Evolutionary conservation across 2,113 vertebrate species (phyloP).

Genomic region (Dasypus novemcinctus): DNA sequence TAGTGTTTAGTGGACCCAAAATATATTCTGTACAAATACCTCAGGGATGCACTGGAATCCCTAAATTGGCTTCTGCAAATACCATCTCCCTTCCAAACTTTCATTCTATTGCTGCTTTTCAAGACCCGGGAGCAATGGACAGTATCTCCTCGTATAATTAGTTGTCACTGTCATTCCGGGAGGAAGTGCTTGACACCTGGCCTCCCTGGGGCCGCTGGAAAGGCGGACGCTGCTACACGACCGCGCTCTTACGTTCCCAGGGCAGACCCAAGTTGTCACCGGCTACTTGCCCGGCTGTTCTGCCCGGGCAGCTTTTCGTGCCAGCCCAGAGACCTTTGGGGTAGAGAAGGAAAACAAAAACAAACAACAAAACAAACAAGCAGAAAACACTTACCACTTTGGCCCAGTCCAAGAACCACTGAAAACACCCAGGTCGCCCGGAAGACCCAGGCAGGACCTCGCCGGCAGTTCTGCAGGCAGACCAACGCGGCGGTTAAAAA

Average conservation of each 20-base stretch:
- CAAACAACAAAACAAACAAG: conserved; percentile 9
- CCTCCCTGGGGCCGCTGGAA: not conserved
- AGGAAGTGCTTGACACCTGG: conserved; percentile 52
- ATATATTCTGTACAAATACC: not conserved
- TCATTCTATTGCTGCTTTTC: not conserved
- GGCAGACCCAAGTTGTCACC: not conserved
- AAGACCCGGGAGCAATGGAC: not conserved
- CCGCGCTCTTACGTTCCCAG: not conserved
- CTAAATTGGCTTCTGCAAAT: not conserved
- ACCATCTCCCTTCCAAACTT: not conserved
- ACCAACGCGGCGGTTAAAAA: conserved; percentile 75
- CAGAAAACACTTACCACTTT: conserved; percentile 84
- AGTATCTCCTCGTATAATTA: not conserved
- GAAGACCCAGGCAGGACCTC: conserved; percentile 78
- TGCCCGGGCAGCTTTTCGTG: not conserved
- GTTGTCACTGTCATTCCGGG: not conserved
- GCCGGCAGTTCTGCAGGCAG: conserved; percentile 80
- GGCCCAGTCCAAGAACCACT: conserved; percentile 79
- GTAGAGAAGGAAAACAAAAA: conserved; percentile 39
- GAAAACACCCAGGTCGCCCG: conserved; percentile 80
- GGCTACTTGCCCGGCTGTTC: not conserved
- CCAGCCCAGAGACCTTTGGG: conserved; percentile 34
- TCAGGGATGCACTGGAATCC: not conserved
- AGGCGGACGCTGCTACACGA: not conserved
- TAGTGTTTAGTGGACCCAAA: not conserved